Percentiles rank a stretch among this genome's conserved stretches.
Conservation (phyloP, 2,888 invertebrate species). For the Acleris literana region DNA sequence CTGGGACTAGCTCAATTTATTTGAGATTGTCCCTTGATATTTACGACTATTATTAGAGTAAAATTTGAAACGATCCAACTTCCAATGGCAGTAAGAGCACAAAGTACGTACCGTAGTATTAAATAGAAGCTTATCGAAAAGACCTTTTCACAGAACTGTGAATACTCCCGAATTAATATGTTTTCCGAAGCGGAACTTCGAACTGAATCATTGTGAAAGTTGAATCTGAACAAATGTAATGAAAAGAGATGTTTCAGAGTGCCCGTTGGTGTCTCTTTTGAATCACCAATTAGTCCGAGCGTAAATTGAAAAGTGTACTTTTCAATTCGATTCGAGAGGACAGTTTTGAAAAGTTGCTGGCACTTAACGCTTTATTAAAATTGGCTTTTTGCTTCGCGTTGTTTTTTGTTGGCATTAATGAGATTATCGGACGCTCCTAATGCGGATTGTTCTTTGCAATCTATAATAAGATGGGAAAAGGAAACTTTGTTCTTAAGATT, state of each 20-base stretch:
- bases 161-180: slow-evolving; percentile 41
- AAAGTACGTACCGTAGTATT: slow-evolving; percentile 11
- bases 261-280: slow-evolving; percentile 40
- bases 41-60: too few relatives aligned
- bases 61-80: not conserved
- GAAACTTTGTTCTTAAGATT: slow-evolving; percentile 17
- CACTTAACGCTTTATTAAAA: slow-evolving; percentile 55
- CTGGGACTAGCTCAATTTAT: not conserved
- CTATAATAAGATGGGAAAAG: slow-evolving; percentile 22
- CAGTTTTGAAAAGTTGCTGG: slow-evolving; percentile 47
- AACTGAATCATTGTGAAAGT: slow-evolving; percentile 36
- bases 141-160: slow-evolving; percentile 40
- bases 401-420: slow-evolving; percentile 41
- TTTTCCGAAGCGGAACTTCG: slow-evolving; percentile 35
- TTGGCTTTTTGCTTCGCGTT: slow-evolving; percentile 49
- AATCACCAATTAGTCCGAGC: slow-evolving; percentile 50
- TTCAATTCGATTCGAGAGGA: slow-evolving; percentile 46
- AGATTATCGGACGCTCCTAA: slow-evolving; percentile 48
- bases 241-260: slow-evolving; percentile 38
- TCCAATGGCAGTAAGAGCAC: slow-evolving; percentile 2
- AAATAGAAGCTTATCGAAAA: slow-evolving; percentile 18
- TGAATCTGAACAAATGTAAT: slow-evolving; percentile 37
- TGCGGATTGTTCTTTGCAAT: slow-evolving; percentile 30
- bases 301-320: slow-evolving; percentile 59
- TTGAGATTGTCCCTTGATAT: not conserved